Evolutionary conservation across 35 echinoderm and acorn worm genomes (phyloP), one percentile per base, ranked within the genome.

Genomic region (Patiria miniata): DNA sequence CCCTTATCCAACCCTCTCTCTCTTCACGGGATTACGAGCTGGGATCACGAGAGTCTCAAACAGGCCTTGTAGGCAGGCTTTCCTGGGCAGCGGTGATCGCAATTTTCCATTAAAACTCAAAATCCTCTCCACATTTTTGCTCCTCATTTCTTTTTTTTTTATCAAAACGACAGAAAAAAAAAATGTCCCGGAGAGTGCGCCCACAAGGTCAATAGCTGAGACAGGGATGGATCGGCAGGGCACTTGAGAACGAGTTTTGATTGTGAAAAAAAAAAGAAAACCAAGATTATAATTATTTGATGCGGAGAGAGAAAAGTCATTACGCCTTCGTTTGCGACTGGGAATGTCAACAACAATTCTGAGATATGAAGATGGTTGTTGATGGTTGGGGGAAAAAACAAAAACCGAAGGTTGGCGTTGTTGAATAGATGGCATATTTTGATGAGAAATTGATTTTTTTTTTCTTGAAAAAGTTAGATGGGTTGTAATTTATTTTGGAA

Each of bases 401-500:
- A n/a, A 47, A 47, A 4, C 8, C 19, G 26, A 73, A 73, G 65
- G 65, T 9, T 73, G 65, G 23, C 29, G 26, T 32, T 32, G 34
- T 73, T 73, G 14, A 73, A 73, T 26, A 23, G 65, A 73, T 14
- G 65, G 65, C 10, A 28, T 32, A 32, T 73, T 73, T 10, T 36
- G 60, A 32, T 73, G 65, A 73, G 29, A 73, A 47, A 73, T 73
- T 73, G 23, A 73, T 32, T 73, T 73, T 73, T 32, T 26, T 36
- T 26, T 32, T 22, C 4, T 12, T 6, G 42, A 47, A 4, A 47
- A 30, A 32, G 21, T 28, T 36, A 32, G 65, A 0, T 26, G 34
- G 65, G 19, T 34, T 73, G 23, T 73, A 23, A 34, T 34, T 32
- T 34, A 36, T 32, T 34, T 22, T 73, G 65, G 65, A 73, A 73